A percentile compares a stretch with the other conserved stretches of the same genome.
phyloP scores from a whole-genome alignment of 2,113 vertebrate species.

The Elephas maximus region DNA sequence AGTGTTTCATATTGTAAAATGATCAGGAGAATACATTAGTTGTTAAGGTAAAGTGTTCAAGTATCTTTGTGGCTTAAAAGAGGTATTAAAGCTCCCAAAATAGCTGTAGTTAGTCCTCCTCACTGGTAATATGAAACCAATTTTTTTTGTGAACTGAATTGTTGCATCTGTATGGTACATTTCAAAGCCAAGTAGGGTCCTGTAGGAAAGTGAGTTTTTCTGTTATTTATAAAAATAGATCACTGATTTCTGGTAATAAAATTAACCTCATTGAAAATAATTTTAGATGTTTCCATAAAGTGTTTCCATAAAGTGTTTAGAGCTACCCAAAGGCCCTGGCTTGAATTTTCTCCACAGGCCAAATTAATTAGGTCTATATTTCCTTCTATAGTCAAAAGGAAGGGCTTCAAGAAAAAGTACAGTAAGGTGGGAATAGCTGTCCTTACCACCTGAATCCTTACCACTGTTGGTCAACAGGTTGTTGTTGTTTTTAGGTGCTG shows the following conservation, averaged over 20 bases:
- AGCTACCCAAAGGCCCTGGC: background rate
- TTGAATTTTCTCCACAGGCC: constrained; percentile 23
- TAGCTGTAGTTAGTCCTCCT: constrained; percentile 23
- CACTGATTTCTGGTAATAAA: background rate
- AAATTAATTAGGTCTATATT: background rate
- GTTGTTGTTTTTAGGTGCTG: too few relatives aligned
- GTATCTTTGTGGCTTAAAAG: constrained; percentile 51
- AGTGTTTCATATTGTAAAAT: constrained; percentile 45
- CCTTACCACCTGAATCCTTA: background rate
- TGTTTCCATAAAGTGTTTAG: background rate
- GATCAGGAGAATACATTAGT: constrained; percentile 26
- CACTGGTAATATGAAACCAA: constrained; percentile 34
- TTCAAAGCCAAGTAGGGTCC: constrained; percentile 3
- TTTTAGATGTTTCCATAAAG: constrained; percentile 23
- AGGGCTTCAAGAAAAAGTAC: background rate
- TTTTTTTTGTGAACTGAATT: constrained; percentile 69
- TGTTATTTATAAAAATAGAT: constrained; percentile 30
- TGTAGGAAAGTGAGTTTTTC: constrained; percentile 2
- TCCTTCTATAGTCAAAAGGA: constrained; percentile 22
- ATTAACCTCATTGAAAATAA: constrained; percentile 14
- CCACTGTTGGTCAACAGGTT: too few relatives aligned
- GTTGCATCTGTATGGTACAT: constrained; percentile 21
- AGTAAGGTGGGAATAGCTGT: background rate
- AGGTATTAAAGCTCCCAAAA: constrained; percentile 9
- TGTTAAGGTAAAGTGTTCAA: constrained; percentile 56